Evolutionary conservation across 2,113 vertebrate genomes (phyloP), one percentile per base, ranked within the genome.

Genomic region (Thalassoma bifasciatum): DNA sequence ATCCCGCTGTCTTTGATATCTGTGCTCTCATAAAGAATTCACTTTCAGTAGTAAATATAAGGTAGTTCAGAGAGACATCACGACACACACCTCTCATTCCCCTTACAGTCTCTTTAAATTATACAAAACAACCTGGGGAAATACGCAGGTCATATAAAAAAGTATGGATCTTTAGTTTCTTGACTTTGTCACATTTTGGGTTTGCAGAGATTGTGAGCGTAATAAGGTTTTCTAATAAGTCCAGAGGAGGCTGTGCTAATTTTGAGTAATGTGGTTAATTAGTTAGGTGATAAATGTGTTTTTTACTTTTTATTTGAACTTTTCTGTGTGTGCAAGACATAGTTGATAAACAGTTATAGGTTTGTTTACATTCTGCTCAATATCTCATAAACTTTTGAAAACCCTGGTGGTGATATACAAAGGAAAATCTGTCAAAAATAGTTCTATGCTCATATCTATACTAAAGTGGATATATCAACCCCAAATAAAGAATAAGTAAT

Each of bases 31-130:
- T 99, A 97, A 98, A 98, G 96, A 98, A 99, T 99, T 99, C 97
- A 98, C 97, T 99, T 99, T 99, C 96, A 99, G 96, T 95, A 91
- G 95, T 97, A 99, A 99, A 98, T 98, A 97, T 97, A 98, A 49
- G 96, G 96, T 98, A 98, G 97, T 97, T 98, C 96, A 96, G 96
- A 98, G 96, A 98, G 95, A 96, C 94, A 95, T 94, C 95, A 93
- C 95, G 96, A 96, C 96, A 87, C 84, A 94, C 95, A 92, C 94
- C 93, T 93, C 94, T 94, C 93, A 89, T 87, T 96, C 88, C 46
- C 94, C 91, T 92, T 92, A 93, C 92, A 95, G 94, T 96, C 94
- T 95, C 95, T 95, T 95, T 97, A 97, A 97, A 97, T 97, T 96
- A 96, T 96, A 94, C 94, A 94, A 93, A 93, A 92, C 92, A 94